These are phyloP conservation scores for Isoperla grammatica DNA, from an alignment of 2,888 invertebrate species.

Conservation along the genomic window DNA sequence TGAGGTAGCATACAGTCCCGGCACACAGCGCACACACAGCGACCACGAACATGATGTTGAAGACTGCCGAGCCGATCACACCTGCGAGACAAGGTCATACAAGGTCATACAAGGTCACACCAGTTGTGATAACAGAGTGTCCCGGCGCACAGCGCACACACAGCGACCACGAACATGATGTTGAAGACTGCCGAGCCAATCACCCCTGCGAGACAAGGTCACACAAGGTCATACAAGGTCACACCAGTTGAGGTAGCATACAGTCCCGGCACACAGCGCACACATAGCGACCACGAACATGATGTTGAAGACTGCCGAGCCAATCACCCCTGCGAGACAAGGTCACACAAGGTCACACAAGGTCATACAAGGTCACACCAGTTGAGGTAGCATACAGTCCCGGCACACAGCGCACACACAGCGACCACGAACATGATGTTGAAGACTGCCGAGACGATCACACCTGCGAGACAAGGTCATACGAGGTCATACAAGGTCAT, in stretches of 20 bases:
- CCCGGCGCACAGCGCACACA: constrained; percentile 81
- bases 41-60: constrained; percentile 95
- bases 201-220: constrained; percentile 62
- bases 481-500: too few species aligned
- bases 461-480: constrained; percentile 77
- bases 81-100: constrained; percentile 50
- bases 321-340: constrained; percentile 71
- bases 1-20: constrained; percentile 78
- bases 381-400: constrained; percentile 80
- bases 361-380: constrained; percentile 93
- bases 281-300: constrained; percentile 93
- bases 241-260: constrained; percentile 92
- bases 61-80: constrained; percentile 90
- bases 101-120: constrained; percentile 74
- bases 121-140: constrained; percentile 86
- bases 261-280: constrained; percentile 78
- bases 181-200: constrained; percentile 94
- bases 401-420: constrained; percentile 80
- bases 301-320: constrained; percentile 92
- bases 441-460: constrained; percentile 91
- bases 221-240: constrained; percentile 58
- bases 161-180: constrained; percentile 91
- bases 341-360: constrained; percentile 51
- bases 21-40: constrained; percentile 84
- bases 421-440: constrained; percentile 95